A percentile compares a stretch with the other conserved stretches of the same genome.
These are phyloP conservation scores for human (Homo sapiens) DNA, from an alignment of 2,113 vertebrate genomes.

Conservation along the genomic window GRCh38 chr14:81709501-81710000, in stretches of 20 bases:
- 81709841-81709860: conserved; percentile 6
- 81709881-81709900: conserved; percentile 42
- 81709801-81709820: conserved; percentile 44
- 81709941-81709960: neutral
- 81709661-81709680: conserved; percentile 14
- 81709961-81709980: neutral
- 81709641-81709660: neutral
- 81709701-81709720: conserved; percentile 46
- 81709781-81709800: conserved; percentile 47
- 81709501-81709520: neutral
- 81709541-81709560: neutral
- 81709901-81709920: conserved; percentile 49
- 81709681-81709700: conserved; percentile 31
- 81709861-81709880: conserved; percentile 46
- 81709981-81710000: neutral
- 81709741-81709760: conserved; percentile 24
- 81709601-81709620: neutral
- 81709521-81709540: neutral
- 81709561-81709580: neutral
- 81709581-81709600: neutral
- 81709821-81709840: conserved; percentile 54
- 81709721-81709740: conserved; percentile 58
- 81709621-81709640: neutral
- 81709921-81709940: neutral
- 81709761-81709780: conserved; percentile 52